phyloP scores from a whole-genome alignment of 2,113 vertebrate species.

The Caloenas nicobarica region DNA sequence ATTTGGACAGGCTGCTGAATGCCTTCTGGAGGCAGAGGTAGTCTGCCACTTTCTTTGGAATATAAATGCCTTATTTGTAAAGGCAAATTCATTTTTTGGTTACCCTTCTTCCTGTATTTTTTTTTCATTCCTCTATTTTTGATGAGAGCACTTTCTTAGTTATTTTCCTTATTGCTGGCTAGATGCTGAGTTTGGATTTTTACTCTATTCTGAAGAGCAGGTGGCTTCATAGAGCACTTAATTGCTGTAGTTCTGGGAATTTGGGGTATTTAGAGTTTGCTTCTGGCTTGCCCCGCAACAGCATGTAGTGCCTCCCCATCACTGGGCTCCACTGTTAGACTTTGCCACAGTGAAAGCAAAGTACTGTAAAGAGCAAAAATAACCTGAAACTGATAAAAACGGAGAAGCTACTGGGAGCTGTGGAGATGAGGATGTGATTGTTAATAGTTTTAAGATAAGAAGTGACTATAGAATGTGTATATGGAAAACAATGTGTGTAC shows the following conservation, averaged over 20 bases:
- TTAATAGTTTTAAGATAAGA: background rate
- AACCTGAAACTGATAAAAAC: background rate
- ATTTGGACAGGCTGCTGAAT: background rate
- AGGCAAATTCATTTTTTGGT: background rate
- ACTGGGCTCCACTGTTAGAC: background rate
- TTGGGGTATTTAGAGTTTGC: background rate
- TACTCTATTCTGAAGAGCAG: background rate
- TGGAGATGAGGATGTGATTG: background rate
- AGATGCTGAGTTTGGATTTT: slow-evolving; percentile 34
- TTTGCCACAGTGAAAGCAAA: background rate
- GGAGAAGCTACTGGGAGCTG: background rate
- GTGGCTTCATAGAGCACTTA: background rate
- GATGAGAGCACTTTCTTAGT: background rate
- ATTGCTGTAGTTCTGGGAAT: slow-evolving; percentile 30
- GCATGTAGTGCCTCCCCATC: background rate
- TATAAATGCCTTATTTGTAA: background rate
- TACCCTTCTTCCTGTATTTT: background rate
- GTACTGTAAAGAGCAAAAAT: background rate
- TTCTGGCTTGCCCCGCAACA: background rate
- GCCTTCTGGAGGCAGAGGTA: background rate
- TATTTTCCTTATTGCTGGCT: background rate
- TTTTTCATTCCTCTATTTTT: background rate
- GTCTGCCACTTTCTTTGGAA: background rate
- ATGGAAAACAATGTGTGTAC: background rate
- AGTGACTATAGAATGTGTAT: background rate